Evolutionary conservation across 2,888 invertebrate species (phyloP).

Genomic region (Lucinisca nassula): DNA sequence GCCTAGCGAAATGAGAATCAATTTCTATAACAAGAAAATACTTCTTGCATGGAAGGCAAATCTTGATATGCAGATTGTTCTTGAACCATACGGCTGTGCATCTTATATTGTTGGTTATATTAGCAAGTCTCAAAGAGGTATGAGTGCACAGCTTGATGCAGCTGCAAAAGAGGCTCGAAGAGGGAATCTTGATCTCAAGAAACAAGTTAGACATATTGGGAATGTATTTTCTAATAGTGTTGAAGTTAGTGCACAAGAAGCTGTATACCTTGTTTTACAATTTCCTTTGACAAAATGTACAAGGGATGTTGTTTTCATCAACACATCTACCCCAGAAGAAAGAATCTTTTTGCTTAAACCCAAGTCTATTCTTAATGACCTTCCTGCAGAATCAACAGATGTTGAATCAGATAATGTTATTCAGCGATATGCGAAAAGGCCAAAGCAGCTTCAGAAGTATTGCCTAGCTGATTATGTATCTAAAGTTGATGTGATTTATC

Average conservation of each 20-base stretch:
- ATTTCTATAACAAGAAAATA: slow-evolving; percentile 50
- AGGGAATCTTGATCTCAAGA: slow-evolving; percentile 60
- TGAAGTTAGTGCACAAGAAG: slow-evolving; percentile 75
- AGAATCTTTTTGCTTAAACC: slow-evolving; percentile 75
- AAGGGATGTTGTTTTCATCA: slow-evolving; percentile 60
- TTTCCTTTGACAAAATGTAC: slow-evolving; percentile 58
- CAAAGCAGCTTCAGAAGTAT: slow-evolving; percentile 44
- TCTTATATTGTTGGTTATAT: slow-evolving; percentile 42
- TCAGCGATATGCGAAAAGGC: slow-evolving; percentile 63
- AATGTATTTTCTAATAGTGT: slow-evolving; percentile 56
- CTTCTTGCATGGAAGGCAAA: slow-evolving; percentile 58
- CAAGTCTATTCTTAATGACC: slow-evolving; percentile 52
- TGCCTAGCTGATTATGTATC: slow-evolving; percentile 68
- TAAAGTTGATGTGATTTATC: slow-evolving; percentile 47
- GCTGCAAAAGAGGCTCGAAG: slow-evolving; percentile 63
- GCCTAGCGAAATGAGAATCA: slow-evolving; percentile 48
- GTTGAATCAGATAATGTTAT: slow-evolving; percentile 32
- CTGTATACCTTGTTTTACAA: slow-evolving; percentile 63
- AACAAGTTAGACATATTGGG: slow-evolving; percentile 66
- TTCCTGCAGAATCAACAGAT: slow-evolving; percentile 48
- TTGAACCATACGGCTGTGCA: slow-evolving; percentile 59
- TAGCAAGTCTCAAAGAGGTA: slow-evolving; percentile 33
- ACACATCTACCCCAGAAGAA: slow-evolving; percentile 69
- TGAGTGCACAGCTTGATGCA: slow-evolving; percentile 27
- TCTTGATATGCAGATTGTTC: slow-evolving; percentile 59